Evolutionary conservation across 2,888 invertebrate species (phyloP).

Genomic region (Diploptera punctata): DNA sequence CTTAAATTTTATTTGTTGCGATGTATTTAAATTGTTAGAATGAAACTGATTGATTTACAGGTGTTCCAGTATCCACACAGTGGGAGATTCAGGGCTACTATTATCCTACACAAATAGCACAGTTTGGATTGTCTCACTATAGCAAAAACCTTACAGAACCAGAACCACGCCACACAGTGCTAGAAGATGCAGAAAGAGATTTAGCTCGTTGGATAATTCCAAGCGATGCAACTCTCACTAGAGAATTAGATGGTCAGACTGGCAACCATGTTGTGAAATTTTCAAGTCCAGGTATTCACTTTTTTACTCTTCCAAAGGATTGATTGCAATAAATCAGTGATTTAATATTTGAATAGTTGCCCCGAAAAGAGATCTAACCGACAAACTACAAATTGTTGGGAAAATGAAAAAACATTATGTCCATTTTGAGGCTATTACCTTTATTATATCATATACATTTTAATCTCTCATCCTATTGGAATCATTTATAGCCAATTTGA

Average conservation of each 20-base stretch:
- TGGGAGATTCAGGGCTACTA: conserved; percentile 97
- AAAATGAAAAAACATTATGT: no score
- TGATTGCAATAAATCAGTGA: no score
- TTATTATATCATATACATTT: no score
- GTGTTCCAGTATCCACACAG: conserved; percentile 93
- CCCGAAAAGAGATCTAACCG: no score
- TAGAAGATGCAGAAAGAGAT: conserved; percentile 79
- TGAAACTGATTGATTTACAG: conserved; percentile 49
- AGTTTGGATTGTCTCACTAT: conserved; percentile 96
- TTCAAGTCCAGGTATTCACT: conserved; percentile 66
- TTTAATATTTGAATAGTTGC: no score
- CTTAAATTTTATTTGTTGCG: no score
- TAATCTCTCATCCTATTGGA: no score
- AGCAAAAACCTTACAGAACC: conserved; percentile 92
- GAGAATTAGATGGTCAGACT: conserved; percentile 65
- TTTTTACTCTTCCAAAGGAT: no score
- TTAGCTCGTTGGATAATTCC: conserved; percentile 74
- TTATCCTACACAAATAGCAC: conserved; percentile 98
- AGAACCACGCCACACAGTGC: conserved; percentile 71
- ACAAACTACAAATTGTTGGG: no score
- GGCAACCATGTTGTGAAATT: conserved; percentile 74
- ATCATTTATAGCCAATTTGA: no score
- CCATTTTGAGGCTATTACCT: no score
- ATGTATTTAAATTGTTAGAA: no score
- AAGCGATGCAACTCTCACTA: conserved; percentile 68